Base-by-base conservation (phyloP, 1,140 invertebrate genomes). In the Drosophila watanabei region DNA sequence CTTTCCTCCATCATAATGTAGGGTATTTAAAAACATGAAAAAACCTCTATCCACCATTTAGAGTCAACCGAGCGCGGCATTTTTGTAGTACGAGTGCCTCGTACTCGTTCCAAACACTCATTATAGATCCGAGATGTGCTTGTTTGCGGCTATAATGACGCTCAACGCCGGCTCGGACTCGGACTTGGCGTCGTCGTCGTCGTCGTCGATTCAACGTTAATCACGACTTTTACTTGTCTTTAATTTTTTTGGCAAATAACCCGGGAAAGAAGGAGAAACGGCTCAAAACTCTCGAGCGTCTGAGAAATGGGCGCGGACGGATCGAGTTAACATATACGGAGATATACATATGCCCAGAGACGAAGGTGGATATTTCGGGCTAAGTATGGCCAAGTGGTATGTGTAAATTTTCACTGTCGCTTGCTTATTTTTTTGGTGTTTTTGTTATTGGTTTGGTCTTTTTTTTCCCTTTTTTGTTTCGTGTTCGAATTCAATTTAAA, bases 191-290 rank as follows among this genome's bases (percentile, higher is more conserved):
- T 20, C 32, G 18, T 20, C 49, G 49, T 13, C 49, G 16, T 52
- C 30, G 32, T 16, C 33, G 86, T 73, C 82, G 86, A 89, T 89
- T 79, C 85, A 85, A 86, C 87, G 86, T 84, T 91, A 91, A 91
- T 88, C 87, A 91, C 87, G 87, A 91, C 88, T 91, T 91, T 91
- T 91, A 91, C 90, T 90, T 90, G 90, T 84, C 82, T 90, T 92
- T 90, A 92, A 92, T 92, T 92, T 87, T 89, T 92, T 92, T 86
- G 85, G 90, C 89, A 92, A 92, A 92, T 87, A 92, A 71, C 37
- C 80, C 43, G 54, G 41, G 54, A 39, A 78, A 43, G 64, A 62
- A 69, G 62, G 79, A 57, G 70, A 66, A 81, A 70, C 70, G 70
- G 48, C 54, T 73, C 39, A 56, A 79, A 60, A 65, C 49, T 63